A percentile compares a stretch with the other conserved stretches of the same genome.
phyloP scores from a whole-genome alignment of 2,888 invertebrate genomes.

The Mellilla xanthometata region DNA sequence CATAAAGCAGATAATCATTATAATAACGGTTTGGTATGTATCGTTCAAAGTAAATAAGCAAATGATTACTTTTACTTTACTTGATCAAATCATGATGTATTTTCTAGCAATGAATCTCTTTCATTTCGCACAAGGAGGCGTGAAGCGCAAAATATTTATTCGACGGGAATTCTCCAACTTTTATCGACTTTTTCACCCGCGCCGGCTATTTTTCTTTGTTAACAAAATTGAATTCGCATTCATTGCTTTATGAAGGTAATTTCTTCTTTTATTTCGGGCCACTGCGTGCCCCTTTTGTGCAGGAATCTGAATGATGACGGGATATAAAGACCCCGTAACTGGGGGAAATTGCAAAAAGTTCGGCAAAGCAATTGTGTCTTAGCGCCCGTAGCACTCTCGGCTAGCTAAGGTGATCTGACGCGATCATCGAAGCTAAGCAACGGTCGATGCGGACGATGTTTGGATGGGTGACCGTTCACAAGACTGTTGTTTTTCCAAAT shows the following conservation, averaged over 20 bases:
- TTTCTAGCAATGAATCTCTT: neutral
- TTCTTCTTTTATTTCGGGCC: constrained; percentile 46
- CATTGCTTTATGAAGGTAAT: constrained; percentile 60
- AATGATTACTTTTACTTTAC: too few species aligned
- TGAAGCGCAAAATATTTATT: constrained; percentile 27
- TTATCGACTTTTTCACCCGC: constrained; percentile 34
- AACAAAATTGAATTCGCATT: constrained; percentile 67
- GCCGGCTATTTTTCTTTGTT: constrained; percentile 61
- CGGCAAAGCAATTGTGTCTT: constrained; percentile 17
- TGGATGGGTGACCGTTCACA: too few species aligned
- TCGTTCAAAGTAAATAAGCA: too few species aligned
- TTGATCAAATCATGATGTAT: too few species aligned
- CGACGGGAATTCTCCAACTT: constrained; percentile 27
- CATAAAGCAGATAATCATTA: too few species aligned
- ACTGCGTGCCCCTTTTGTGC: constrained; percentile 27
- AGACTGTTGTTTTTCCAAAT: too few species aligned
- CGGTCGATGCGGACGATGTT: too few species aligned
- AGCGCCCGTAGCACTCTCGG: too few species aligned
- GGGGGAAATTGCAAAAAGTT: constrained; percentile 24
- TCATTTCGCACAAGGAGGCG: constrained; percentile 16
- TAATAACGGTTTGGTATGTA: too few species aligned
- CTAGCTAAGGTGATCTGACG: too few species aligned
- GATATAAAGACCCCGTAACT: constrained; percentile 20
- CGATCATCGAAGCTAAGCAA: too few species aligned
- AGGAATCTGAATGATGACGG: constrained; percentile 27